Evolutionary conservation across 2,888 invertebrate genomes (phyloP).

Genomic region (Octodonta nipae): DNA sequence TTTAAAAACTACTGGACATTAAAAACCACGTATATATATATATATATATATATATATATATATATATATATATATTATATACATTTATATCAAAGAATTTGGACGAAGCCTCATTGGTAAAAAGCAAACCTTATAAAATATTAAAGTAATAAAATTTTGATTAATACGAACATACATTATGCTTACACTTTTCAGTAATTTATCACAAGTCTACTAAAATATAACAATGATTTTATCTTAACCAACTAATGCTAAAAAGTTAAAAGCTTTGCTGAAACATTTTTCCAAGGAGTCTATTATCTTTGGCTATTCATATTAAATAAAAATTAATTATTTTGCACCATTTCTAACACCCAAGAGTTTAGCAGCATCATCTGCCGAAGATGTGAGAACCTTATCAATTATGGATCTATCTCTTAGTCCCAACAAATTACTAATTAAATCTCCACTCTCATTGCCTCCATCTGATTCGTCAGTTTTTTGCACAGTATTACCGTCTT

Average conservation of each 20-base stretch:
- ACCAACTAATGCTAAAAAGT: neutral
- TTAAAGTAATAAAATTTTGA: neutral
- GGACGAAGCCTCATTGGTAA: neutral
- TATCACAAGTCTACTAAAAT: neutral
- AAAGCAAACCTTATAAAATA: neutral
- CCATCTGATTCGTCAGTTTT: slow-evolving; percentile 37
- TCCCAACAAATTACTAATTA: slow-evolving; percentile 80
- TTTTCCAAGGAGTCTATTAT: neutral
- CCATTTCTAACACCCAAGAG: slow-evolving; percentile 63
- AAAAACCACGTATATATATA: no score
- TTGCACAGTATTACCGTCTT: slow-evolving; percentile 30
- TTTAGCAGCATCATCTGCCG: slow-evolving; percentile 76
- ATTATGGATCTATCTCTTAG: slow-evolving; percentile 75
- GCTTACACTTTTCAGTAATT: neutral
- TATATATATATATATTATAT: slow-evolving; percentile 1
- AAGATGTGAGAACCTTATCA: slow-evolving; percentile 68
- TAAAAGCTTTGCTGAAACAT: neutral
- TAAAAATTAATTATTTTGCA: slow-evolving; percentile 19
- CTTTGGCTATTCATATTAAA: no score
- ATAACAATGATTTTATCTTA: neutral
- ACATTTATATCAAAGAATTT: neutral
- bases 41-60: no score
- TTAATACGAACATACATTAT: neutral
- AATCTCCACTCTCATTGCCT: slow-evolving; percentile 47
- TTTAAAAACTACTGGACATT: no score